These are phyloP conservation scores for Lethenteron reissneri DNA, from an alignment of 2,113 vertebrate genomes.

Conservation along the genomic window DNA sequence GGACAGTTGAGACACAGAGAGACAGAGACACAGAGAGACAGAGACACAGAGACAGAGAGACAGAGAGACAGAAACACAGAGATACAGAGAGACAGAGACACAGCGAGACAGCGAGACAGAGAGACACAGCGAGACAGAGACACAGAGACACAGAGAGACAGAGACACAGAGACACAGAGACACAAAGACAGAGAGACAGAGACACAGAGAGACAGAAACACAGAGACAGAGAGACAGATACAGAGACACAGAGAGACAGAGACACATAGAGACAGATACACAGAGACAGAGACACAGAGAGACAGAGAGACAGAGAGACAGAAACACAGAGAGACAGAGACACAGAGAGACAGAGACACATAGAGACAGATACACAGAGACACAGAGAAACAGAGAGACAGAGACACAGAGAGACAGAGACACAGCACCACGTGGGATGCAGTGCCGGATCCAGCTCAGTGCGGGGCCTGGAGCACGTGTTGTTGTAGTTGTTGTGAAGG, in stretches of 20 bases:
- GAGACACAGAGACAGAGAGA: not conserved
- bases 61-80: not conserved
- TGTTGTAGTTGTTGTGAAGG: too few relatives aligned
- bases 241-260: not conserved
- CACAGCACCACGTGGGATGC: not conserved
- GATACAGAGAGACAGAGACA: not conserved
- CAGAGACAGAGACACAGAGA: not conserved
- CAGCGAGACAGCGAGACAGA: not conserved
- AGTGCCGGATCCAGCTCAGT: too few relatives aligned
- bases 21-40: not conserved
- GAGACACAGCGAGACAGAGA: not conserved
- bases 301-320: not conserved
- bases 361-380: not conserved
- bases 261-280: not conserved
- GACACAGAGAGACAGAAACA: not conserved
- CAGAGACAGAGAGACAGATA: not conserved
- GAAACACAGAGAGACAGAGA: not conserved
- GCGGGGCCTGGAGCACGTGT: too few relatives aligned
- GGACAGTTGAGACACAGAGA: not conserved
- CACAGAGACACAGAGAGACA: not conserved
- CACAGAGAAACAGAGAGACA: not conserved
- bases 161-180: not conserved
- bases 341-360: not conserved
- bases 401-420: conserved; percentile 1
- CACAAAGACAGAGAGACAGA: not conserved